These are phyloP conservation scores for Drosophila borealis DNA, from an alignment of 2,888 invertebrate species.

Conservation along the genomic window DNA sequence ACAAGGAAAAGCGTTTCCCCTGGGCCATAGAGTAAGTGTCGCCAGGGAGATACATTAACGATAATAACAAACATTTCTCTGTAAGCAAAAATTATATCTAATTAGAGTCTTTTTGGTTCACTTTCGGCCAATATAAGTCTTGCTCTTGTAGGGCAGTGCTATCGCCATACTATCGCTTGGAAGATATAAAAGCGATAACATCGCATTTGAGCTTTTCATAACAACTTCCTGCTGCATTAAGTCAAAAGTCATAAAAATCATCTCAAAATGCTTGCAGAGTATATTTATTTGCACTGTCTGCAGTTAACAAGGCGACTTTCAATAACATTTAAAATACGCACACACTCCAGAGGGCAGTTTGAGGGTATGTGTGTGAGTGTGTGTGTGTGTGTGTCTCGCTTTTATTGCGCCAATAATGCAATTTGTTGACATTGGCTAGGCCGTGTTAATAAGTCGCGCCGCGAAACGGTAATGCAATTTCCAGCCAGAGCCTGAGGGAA, in stretches of 20 bases:
- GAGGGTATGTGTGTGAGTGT: constrained; percentile 10
- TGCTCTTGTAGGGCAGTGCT: too few relatives aligned
- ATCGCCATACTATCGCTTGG: too few relatives aligned
- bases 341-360: constrained; percentile 21
- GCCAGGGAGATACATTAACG: neutral
- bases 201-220: too few relatives aligned
- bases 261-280: constrained; percentile 9
- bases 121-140: too few relatives aligned
- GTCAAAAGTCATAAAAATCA: neutral
- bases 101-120: too few relatives aligned
- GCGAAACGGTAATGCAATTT: constrained; percentile 65
- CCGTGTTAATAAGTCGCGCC: constrained; percentile 71
- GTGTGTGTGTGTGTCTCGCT: constrained; percentile 30
- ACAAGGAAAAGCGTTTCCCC: too few relatives aligned
- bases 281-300: constrained; percentile 60
- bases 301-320: constrained; percentile 47
- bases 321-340: constrained; percentile 56
- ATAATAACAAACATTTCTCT: neutral
- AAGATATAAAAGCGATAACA: too few relatives aligned
- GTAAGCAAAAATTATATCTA: too few relatives aligned
- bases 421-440: constrained; percentile 79
- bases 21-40: too few relatives aligned
- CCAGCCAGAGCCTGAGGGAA: constrained; percentile 8
- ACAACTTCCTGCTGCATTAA: too few relatives aligned
- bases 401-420: constrained; percentile 74